These are phyloP conservation scores for Nylanderia fulva DNA, from an alignment of 1,140 invertebrate species.

Conservation along the genomic window DNA sequence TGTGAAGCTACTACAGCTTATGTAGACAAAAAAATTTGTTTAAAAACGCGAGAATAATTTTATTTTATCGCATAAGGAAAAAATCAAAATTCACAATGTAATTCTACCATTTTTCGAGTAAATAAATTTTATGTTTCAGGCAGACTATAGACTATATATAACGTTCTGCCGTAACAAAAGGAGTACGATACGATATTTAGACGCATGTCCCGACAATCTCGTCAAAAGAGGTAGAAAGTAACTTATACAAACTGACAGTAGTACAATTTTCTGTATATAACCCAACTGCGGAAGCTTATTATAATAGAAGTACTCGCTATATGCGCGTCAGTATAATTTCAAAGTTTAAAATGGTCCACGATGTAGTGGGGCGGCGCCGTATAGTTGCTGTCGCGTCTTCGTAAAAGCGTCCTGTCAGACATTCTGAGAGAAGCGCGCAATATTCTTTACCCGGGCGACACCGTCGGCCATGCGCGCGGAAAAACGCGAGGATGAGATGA, in stretches of 20 bases:
- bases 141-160: neutral
- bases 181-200: neutral
- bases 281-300: slow-evolving; percentile 42
- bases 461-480: slow-evolving; percentile 42
- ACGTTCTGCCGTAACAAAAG: slow-evolving; percentile 12
- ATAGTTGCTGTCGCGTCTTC: slow-evolving; percentile 45
- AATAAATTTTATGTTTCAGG: neutral
- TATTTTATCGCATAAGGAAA: neutral
- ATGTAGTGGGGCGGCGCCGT: slow-evolving; percentile 11
- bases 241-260: slow-evolving; percentile 35
- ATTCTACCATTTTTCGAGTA: neutral
- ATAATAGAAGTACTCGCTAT: slow-evolving; percentile 38
- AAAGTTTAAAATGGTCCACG: slow-evolving; percentile 58
- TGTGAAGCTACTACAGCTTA: neutral
- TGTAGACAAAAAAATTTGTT: neutral
- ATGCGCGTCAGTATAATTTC: slow-evolving; percentile 53
- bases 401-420: slow-evolving; percentile 30
- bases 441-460: slow-evolving; percentile 45
- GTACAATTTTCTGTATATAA: slow-evolving; percentile 43
- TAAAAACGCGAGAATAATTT: neutral
- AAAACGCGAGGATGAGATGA: slow-evolving; percentile 45
- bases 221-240: slow-evolving; percentile 24
- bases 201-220: neutral
- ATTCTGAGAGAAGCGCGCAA: slow-evolving; percentile 54
- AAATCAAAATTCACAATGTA: neutral